Evolutionary conservation across 2,888 invertebrate species (phyloP).

Genomic region (Norana najaformis): DNA sequence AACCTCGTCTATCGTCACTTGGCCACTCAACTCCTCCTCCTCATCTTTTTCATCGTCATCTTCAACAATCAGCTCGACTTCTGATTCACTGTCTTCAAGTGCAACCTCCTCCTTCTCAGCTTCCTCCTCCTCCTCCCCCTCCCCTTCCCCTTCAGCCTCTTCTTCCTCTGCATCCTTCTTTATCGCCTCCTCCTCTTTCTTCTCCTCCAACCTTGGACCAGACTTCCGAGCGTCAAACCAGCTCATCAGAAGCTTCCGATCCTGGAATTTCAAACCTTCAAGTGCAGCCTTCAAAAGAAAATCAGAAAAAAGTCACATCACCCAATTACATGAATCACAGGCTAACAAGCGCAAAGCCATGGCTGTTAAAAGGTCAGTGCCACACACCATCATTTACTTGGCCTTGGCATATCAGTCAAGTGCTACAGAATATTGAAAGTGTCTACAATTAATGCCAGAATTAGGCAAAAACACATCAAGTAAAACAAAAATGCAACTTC

Average conservation of each 20-base stretch:
- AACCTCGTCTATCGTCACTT: constrained; percentile 8
- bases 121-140: background rate
- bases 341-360: background rate
- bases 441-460: background rate
- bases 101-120: background rate
- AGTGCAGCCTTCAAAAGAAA: constrained; percentile 6
- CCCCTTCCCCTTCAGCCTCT: background rate
- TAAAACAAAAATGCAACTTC: too few relatives aligned
- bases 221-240: constrained; percentile 1
- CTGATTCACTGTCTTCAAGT: constrained; percentile 17
- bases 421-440: background rate
- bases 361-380: background rate
- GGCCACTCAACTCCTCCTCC: background rate
- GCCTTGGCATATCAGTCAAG: too few relatives aligned
- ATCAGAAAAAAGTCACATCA: background rate
- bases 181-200: background rate
- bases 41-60: constrained; percentile 25
- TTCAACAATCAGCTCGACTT: constrained; percentile 21
- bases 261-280: background rate
- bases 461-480: too few relatives aligned
- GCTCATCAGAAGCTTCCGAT: constrained; percentile 15
- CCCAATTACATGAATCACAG: background rate
- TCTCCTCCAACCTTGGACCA: background rate
- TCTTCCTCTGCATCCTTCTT: background rate
- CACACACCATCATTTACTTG: background rate